Percentiles rank a stretch among this genome's conserved stretches.
phyloP scores from a whole-genome alignment of 2,888 invertebrate species.

The Drosophila sordidapex region DNA sequence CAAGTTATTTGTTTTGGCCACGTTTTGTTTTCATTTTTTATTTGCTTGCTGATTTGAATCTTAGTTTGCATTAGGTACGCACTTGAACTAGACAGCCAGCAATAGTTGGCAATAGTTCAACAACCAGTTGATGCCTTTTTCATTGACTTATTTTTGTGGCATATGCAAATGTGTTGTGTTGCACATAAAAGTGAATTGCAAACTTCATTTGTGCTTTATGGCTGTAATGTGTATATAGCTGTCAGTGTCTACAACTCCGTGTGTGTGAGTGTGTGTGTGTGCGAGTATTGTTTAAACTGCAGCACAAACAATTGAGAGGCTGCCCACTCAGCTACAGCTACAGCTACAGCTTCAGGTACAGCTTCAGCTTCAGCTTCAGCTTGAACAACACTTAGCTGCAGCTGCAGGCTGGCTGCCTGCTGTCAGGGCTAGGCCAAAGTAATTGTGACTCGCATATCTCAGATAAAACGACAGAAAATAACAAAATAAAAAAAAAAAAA shows the following conservation, averaged over 20 bases:
- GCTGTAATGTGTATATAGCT: background rate
- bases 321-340: constrained; percentile 50
- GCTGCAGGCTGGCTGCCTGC: constrained; percentile 62
- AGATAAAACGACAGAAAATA: constrained; percentile 28
- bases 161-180: constrained; percentile 48
- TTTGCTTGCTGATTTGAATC: background rate
- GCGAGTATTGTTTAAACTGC: constrained; percentile 35
- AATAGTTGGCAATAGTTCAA: constrained; percentile 52
- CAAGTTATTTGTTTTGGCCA: constrained; percentile 51
- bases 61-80: background rate
- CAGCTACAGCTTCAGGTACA: constrained; percentile 25
- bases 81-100: constrained; percentile 7
- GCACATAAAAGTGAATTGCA: constrained; percentile 73
- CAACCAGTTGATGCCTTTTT: constrained; percentile 76
- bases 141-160: constrained; percentile 30
- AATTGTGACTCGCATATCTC: constrained; percentile 55
- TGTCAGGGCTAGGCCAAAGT: constrained; percentile 75
- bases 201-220: constrained; percentile 45
- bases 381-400: constrained; percentile 32
- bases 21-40: constrained; percentile 8
- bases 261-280: constrained; percentile 20
- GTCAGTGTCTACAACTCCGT: constrained; percentile 18
- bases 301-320: constrained; percentile 55
- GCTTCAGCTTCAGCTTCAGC: constrained; percentile 7
- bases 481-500: constrained; percentile 1